phyloP scores from a whole-genome alignment of 2,888 invertebrate species.

The Ernsta delagoae region DNA sequence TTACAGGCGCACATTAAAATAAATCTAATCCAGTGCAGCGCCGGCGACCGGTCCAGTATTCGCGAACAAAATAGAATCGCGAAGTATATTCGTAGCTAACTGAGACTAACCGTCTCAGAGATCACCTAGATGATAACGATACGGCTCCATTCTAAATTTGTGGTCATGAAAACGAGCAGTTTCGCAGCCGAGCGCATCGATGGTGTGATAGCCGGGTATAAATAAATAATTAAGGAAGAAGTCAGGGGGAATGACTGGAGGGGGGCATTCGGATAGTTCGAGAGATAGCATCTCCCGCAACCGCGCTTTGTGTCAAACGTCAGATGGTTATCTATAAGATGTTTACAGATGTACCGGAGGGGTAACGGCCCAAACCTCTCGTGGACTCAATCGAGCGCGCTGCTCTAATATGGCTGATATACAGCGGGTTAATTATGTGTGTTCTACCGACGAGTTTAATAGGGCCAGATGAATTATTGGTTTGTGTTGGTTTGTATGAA shows the following conservation, averaged over 20 bases:
- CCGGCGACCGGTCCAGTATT: conserved; percentile 13
- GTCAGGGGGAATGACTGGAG: no score
- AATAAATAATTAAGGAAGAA: conserved; percentile 85
- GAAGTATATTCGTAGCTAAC: conserved; percentile 47
- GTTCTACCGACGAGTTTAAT: conserved; percentile 41
- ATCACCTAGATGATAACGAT: conserved; percentile 74
- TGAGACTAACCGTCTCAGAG: no score
- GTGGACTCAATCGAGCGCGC: conserved; percentile 71
- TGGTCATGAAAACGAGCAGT: conserved; percentile 71
- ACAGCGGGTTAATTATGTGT: conserved; percentile 71
- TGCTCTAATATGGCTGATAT: conserved; percentile 69
- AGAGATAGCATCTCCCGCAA: no score
- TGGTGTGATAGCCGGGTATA: conserved; percentile 78
- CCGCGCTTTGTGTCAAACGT: no score
- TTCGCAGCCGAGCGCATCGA: conserved; percentile 80
- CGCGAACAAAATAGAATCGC: conserved; percentile 43
- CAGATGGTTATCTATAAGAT: conserved; percentile 79
- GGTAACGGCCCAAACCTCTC: conserved; percentile 74
- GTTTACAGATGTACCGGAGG: conserved; percentile 83
- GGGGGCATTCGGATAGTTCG: no score
- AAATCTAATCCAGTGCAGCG: conserved; percentile 28
- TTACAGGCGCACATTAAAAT: conserved; percentile 10
- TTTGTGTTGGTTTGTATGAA: background rate
- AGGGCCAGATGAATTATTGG: conserved; percentile 42
- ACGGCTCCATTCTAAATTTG: conserved; percentile 72